Conservation (phyloP, 2,113 vertebrate genomes). For the Balaenoptera acutorostrata region DNA sequence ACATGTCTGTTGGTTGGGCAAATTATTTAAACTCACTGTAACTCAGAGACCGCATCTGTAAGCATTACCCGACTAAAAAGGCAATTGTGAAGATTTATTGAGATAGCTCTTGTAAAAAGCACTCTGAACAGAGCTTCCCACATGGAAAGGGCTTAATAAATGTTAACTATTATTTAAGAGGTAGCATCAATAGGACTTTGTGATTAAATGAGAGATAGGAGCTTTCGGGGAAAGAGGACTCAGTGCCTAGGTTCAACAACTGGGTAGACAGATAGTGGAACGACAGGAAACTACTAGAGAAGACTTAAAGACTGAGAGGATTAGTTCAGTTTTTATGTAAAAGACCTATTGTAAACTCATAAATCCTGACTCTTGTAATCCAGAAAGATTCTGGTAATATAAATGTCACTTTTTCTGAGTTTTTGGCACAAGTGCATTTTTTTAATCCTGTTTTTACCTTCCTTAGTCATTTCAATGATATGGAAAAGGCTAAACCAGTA, state of each 20-base stretch:
- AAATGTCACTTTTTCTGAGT: neutral
- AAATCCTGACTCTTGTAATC: neutral
- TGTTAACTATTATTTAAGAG: neutral
- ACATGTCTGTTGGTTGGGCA: neutral
- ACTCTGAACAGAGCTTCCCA: neutral
- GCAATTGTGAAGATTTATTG: neutral
- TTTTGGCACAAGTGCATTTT: conserved; percentile 8
- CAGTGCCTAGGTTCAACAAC: neutral
- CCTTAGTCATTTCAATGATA: conserved; percentile 28
- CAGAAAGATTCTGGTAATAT: neutral
- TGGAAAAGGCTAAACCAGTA: conserved; percentile 7
- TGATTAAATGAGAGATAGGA: neutral
- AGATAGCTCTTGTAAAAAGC: neutral
- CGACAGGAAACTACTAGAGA: neutral
- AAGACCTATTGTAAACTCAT: neutral
- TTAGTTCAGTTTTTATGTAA: neutral
- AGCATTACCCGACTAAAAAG: neutral
- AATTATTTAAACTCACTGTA: neutral
- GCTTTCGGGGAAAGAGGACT: neutral
- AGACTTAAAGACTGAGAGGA: neutral
- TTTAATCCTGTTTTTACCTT: conserved; percentile 20
- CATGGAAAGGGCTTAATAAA: neutral
- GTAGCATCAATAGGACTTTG: neutral
- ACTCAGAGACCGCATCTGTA: neutral
- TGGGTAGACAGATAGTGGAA: neutral